These are phyloP conservation scores for Caenorhabditis afra DNA, from an alignment of 2,888 invertebrate species.

Conservation along the genomic window DNA sequence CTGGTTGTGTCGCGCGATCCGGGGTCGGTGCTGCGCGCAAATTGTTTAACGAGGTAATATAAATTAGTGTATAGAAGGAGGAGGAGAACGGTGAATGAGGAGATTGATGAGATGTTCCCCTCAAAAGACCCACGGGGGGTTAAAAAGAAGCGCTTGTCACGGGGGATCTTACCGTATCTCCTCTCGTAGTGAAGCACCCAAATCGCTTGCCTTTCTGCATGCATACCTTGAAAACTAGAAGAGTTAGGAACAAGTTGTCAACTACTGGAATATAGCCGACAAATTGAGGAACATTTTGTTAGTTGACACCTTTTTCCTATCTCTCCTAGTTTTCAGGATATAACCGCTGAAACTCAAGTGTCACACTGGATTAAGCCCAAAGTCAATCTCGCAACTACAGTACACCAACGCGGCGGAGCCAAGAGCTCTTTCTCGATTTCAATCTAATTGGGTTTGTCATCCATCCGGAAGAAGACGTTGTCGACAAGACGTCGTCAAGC, in stretches of 20 bases:
- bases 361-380: not conserved
- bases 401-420: not conserved
- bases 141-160: too few relatives aligned
- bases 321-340: too few relatives aligned
- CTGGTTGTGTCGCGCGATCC: slow-evolving; percentile 9
- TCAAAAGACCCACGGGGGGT: too few relatives aligned
- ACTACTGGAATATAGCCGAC: too few relatives aligned
- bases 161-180: too few relatives aligned
- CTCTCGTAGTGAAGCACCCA: too few relatives aligned
- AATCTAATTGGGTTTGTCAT: slow-evolving; percentile 29
- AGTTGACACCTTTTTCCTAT: too few relatives aligned
- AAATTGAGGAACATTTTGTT: too few relatives aligned
- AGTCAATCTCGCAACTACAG: not conserved
- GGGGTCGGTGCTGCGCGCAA: slow-evolving; percentile 27
- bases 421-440: not conserved
- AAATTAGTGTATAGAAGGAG: slow-evolving; percentile 13
- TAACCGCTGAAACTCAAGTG: too few relatives aligned
- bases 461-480: not conserved
- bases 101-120: slow-evolving; percentile 31
- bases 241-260: too few relatives aligned
- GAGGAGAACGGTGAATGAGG: slow-evolving; percentile 1
- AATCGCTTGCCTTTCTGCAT: too few relatives aligned
- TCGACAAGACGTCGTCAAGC: slow-evolving; percentile 21
- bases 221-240: too few relatives aligned
- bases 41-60: slow-evolving; percentile 45